Percentiles rank a stretch among this genome's conserved stretches.
Evolutionary conservation across 2,797 vertebrate species (phyloP).

Genomic region (Odontamblyopus rebecca): DNA sequence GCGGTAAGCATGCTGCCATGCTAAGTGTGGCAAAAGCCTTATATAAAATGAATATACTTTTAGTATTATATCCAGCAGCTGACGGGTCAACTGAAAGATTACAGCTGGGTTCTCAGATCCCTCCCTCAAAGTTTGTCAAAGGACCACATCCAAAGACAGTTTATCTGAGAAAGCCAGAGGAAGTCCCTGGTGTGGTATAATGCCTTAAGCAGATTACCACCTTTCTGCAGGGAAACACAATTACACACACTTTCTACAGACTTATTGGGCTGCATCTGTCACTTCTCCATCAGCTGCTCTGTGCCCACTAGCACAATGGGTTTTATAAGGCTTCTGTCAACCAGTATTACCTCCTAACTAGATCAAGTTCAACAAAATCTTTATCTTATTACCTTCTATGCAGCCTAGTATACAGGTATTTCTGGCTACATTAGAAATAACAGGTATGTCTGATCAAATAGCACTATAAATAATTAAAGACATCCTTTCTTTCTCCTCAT

Average conservation of each 20-base stretch:
- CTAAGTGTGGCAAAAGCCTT: no score
- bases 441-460: neutral
- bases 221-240: conserved; percentile 5
- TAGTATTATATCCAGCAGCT: neutral
- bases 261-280: conserved; percentile 24
- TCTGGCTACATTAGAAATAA: neutral
- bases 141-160: conserved; percentile 6
- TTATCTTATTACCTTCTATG: neutral
- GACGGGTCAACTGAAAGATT: neutral
- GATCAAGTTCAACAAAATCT: neutral
- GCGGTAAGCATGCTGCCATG: no score
- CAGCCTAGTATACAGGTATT: neutral
- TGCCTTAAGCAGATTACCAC: conserved; percentile 7
- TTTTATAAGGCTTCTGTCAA: conserved; percentile 20
- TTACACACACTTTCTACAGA: conserved; percentile 17
- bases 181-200: conserved; percentile 1
- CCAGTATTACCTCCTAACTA: neutral
- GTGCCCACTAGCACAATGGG: conserved; percentile 5
- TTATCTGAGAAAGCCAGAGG: conserved; percentile 9
- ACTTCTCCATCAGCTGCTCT: conserved; percentile 19
- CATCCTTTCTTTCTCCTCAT: conserved; percentile 5
- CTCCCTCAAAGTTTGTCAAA: neutral
- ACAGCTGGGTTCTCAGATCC: neutral
- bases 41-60: no score
- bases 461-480: neutral